phyloP scores from a whole-genome alignment of 2,888 invertebrate species.

The Deilephila elpenor region DNA sequence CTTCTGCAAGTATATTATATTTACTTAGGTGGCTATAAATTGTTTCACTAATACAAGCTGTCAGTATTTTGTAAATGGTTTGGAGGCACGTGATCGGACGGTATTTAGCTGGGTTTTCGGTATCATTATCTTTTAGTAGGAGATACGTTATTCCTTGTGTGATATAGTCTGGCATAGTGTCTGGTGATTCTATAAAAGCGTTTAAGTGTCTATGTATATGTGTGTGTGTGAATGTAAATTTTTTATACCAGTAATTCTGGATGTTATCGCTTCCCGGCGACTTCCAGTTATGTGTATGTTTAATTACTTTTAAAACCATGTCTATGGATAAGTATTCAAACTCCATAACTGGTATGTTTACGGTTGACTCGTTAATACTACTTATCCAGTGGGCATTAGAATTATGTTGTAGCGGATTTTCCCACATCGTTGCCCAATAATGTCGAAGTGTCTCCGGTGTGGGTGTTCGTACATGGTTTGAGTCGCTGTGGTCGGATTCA shows the following conservation, averaged over 20 bases:
- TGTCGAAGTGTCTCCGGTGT: too few species aligned
- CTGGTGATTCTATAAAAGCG: constrained; percentile 8
- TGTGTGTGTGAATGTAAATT: not conserved
- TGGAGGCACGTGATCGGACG: constrained; percentile 43
- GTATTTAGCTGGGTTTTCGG: constrained; percentile 36
- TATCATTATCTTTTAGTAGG: constrained; percentile 33
- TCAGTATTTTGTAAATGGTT: constrained; percentile 41
- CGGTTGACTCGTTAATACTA: not conserved
- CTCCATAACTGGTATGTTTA: not conserved
- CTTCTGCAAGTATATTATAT: not conserved
- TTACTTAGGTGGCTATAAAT: constrained; percentile 20
- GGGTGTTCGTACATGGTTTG: too few species aligned
- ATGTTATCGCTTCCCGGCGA: constrained; percentile 6
- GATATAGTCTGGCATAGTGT: constrained; percentile 32
- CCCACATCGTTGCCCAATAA: too few species aligned
- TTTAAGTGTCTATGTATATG: not conserved
- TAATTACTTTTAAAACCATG: not conserved
- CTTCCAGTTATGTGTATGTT: constrained; percentile 8
- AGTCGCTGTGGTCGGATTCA: not conserved
- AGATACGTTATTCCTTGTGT: constrained; percentile 37
- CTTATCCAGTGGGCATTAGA: too few species aligned
- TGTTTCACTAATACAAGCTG: constrained; percentile 33
- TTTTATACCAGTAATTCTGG: constrained; percentile 19
- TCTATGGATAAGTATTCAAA: not conserved
- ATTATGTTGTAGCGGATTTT: too few species aligned